Evolutionary conservation across 2,888 invertebrate genomes (phyloP).

Genomic region (Portevinia maculata): DNA sequence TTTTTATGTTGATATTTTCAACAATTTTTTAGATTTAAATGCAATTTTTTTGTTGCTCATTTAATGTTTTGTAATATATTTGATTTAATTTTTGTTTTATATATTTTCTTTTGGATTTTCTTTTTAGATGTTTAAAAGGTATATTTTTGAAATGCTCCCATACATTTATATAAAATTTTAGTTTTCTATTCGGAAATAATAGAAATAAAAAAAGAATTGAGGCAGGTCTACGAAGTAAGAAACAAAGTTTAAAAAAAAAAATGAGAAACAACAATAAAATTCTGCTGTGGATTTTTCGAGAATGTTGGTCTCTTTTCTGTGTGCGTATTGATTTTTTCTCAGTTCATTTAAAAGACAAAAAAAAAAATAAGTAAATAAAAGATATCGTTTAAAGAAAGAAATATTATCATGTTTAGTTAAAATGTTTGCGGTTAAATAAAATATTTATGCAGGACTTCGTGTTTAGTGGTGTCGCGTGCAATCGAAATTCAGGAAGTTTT

Average conservation of each 20-base stretch:
- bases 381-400: neutral
- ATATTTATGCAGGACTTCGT: no score
- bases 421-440: no score
- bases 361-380: neutral
- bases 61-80: constrained; percentile 24
- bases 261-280: constrained; percentile 8
- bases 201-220: constrained; percentile 42
- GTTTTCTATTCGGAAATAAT: constrained; percentile 13
- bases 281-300: constrained; percentile 20
- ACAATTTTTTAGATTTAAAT: constrained; percentile 67
- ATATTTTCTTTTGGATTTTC: constrained; percentile 31
- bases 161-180: constrained; percentile 66
- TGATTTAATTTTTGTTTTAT: constrained; percentile 31
- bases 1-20: constrained; percentile 69
- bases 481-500: no score
- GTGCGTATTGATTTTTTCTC: constrained; percentile 59
- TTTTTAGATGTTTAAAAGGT: constrained; percentile 50
- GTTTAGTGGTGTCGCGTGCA: no score
- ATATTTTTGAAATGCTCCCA: constrained; percentile 72
- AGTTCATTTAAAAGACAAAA: constrained; percentile 39
- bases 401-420: neutral
- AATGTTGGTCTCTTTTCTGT: constrained; percentile 61
- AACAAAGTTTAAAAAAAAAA: neutral
- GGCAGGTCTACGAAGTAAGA: constrained; percentile 46
- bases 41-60: constrained; percentile 53